Base-by-base conservation (phyloP, 2,113 vertebrate species). In the Epinephelus lanceolatus region DNA sequence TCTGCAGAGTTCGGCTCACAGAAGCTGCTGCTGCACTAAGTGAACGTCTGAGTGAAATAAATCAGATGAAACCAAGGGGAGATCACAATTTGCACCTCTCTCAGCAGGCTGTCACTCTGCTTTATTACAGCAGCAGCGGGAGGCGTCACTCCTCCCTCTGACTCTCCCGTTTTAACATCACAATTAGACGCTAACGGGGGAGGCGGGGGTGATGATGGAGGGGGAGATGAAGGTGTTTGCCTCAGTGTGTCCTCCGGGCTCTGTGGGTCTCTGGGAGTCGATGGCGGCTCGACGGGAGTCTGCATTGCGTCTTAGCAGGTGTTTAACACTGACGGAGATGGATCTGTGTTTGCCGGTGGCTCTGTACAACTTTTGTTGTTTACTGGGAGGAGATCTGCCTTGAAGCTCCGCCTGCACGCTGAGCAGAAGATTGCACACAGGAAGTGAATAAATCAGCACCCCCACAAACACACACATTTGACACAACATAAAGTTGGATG, bases 391-490 rank as follows among this genome's bases (percentile, higher is more conserved):
- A 6, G 13, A 18, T 55, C 42, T 45, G 62, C 74, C 62, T 49
- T 2, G 23, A n/a, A 47, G 37, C 40, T 49, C 40, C 40, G 21
- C 52, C 30, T 18, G 4, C 68, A 71, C 3, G 52, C 68, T 71
- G 68, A 71, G 68, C 25, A 3, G 11, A 51, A 74, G 25, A 49
- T 57, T 49, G 11, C 53, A 18, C 52, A 66, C 30, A 33, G 59
- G 72, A 75, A 62, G 81, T 45, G 74, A 37, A 66, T 23, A 21
- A 51, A 78, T n/a, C 75, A 59, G 17, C 11, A 0, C 30, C 25
- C 42, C 42, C 42, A 45, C 42, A 45, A 30, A 51, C 15, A 17
- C 47, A 17, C 49, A 45, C 30, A 10, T 69, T 21, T 62, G 37
- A 66, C 37, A 45, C 51, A 21, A 17, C 52, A 67, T 17, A 6